Conservation (phyloP, 1,140 invertebrate genomes). For the Brachionus rotundiformis region DNA sequence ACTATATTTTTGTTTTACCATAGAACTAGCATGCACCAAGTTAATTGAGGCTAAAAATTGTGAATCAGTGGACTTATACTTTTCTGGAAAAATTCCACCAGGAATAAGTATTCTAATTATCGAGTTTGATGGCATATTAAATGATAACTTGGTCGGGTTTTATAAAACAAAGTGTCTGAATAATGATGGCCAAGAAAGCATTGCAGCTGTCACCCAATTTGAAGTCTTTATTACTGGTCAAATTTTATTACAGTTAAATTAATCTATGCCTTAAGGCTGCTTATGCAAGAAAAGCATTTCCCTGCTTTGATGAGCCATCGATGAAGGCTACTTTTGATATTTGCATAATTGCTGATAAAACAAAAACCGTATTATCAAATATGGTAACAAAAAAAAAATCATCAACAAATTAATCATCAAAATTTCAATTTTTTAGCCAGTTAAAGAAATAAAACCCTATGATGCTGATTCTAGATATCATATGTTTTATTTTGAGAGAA, state of each 20-base stretch:
- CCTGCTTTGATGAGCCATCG: constrained; percentile 95
- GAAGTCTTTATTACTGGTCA: not conserved
- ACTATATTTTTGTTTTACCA: too few relatives aligned
- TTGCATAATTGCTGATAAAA: constrained; percentile 74
- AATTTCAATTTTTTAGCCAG: not conserved
- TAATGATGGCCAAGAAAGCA: not conserved
- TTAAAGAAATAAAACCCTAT: not conserved
- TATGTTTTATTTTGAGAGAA: constrained; percentile 76
- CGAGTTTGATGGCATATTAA: constrained; percentile 17
- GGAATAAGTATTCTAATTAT: constrained; percentile 11
- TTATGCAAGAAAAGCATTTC: constrained; percentile 85
- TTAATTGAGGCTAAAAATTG: not conserved
- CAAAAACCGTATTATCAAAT: constrained; percentile 80
- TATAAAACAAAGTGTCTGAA: constrained; percentile 38
- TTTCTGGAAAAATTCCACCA: not conserved
- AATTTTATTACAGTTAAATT: not conserved
- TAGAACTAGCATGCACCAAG: not conserved
- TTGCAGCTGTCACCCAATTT: constrained; percentile 35
- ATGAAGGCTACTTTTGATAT: constrained; percentile 92
- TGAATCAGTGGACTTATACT: constrained; percentile 14
- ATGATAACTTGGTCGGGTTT: constrained; percentile 10
- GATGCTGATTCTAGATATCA: not conserved
- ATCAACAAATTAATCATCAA: constrained; percentile 55
- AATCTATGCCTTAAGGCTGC: not conserved
- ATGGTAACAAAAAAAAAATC: constrained; percentile 67